Base-by-base conservation (phyloP, 2,797 vertebrate species). In the Lepus oiostolus region DNA sequence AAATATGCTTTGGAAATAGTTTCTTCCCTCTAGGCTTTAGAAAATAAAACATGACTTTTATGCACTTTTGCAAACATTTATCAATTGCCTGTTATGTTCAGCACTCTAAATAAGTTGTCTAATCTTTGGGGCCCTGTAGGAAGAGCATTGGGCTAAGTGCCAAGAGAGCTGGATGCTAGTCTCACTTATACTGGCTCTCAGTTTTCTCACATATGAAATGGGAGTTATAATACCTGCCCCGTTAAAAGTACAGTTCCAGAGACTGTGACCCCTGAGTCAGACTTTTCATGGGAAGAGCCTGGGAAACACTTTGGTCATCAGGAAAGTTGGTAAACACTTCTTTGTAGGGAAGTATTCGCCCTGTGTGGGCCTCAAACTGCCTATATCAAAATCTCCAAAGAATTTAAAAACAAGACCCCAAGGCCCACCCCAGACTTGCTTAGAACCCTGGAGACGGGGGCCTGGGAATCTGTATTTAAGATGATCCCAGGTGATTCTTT, bases 1-100 rank as follows among this genome's bases (percentile, higher is more conserved):
- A 95, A 87, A 89, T 71, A 71, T 17, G n/a, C 71, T 87, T 90
- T 60, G 32, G 63, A 85, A 96, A 85, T 80, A 30, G 26, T 88
- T 85, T 76, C 50, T 91, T 82, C 30, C 6, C 68, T 47, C 58
- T 62, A 63, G 63, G 17, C 85, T 32, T 28, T 71, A 35, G 50
- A 81, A 81, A 83, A 67, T 60, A 80, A 80, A 60, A 87, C 13
- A 42, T 21, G 54, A 47, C 58, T 85, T 95, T 74, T 65, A 50
- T 22, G 82, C 11, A 58, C 9, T 67, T 72, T 88, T 92, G 91
- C 47, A 86, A 93, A 85, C 28, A 47, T 70, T 77, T 90, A 4
- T 32, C 38, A 30, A 5, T 32, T 74, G 47, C 10, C 22, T 85
- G 11, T 54, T 79, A 2, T 50, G 4, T 89, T 77, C 35, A 77